phyloP scores from a whole-genome alignment of 2,113 vertebrate species.

The Pantherophis guttatus region DNA sequence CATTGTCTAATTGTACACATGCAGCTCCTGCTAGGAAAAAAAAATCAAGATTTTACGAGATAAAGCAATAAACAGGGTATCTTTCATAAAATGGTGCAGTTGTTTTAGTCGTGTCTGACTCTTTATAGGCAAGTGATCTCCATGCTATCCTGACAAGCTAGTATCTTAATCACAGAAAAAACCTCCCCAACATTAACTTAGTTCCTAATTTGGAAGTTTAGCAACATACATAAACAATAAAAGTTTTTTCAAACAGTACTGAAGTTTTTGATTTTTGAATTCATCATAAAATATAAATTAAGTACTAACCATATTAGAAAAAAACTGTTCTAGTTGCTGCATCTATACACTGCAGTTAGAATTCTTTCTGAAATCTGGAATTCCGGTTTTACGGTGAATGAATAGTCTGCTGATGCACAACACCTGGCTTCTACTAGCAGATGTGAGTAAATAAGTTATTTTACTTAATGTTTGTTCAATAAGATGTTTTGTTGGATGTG shows the following conservation, averaged over 20 bases:
- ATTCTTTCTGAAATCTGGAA: background rate
- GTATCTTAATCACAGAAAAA: constrained; percentile 4
- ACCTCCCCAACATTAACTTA: background rate
- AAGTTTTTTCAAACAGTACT: background rate
- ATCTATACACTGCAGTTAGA: background rate
- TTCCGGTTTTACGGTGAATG: background rate
- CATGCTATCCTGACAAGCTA: too few species aligned
- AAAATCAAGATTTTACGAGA: background rate
- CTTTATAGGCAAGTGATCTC: too few species aligned
- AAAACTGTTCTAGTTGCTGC: background rate
- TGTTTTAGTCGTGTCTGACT: too few species aligned
- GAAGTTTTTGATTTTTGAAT: background rate
- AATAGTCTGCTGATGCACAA: background rate
- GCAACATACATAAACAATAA: background rate
- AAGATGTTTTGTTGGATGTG: background rate
- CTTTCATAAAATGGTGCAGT: background rate
- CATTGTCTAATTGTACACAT: background rate
- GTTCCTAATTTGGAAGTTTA: background rate
- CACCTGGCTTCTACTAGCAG: background rate
- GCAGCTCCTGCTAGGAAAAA: background rate
- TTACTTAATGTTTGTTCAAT: background rate
- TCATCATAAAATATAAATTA: background rate
- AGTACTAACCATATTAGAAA: background rate
- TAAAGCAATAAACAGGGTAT: background rate
- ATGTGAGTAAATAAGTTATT: background rate